Conservation (phyloP, 2,797 vertebrate species). For the Prunella strophiata region DNA sequence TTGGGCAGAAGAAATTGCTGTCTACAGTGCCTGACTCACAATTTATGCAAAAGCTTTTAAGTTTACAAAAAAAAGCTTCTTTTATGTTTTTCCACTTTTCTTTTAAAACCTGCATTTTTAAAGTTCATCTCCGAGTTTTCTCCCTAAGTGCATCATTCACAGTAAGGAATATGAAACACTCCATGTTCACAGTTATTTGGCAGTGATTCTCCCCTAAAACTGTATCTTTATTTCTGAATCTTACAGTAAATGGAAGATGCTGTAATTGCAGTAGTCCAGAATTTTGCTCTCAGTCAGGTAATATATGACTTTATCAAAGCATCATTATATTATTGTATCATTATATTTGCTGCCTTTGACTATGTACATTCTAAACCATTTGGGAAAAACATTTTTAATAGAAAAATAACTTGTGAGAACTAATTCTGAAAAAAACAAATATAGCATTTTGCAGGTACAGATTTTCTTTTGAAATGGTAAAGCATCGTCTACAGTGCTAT, state of each 20-base stretch:
- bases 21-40: not conserved
- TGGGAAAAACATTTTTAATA: not conserved
- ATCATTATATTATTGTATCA: not conserved
- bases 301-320: not conserved
- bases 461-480: not conserved
- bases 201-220: not conserved
- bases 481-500: not conserved
- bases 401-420: not conserved
- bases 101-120: not conserved
- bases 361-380: not conserved
- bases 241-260: not conserved
- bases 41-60: not conserved
- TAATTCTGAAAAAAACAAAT: not conserved
- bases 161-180: not conserved
- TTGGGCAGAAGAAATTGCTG: not conserved
- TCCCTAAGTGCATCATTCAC: not conserved
- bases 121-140: not conserved
- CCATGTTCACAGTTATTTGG: not conserved
- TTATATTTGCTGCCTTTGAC: not conserved
- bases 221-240: not conserved
- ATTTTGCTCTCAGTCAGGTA: not conserved
- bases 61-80: not conserved
- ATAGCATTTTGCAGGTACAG: not conserved
- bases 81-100: not conserved
- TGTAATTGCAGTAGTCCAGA: not conserved